phyloP scores from a whole-genome alignment of 2,888 invertebrate genomes.

The Parasteatoda lunata region DNA sequence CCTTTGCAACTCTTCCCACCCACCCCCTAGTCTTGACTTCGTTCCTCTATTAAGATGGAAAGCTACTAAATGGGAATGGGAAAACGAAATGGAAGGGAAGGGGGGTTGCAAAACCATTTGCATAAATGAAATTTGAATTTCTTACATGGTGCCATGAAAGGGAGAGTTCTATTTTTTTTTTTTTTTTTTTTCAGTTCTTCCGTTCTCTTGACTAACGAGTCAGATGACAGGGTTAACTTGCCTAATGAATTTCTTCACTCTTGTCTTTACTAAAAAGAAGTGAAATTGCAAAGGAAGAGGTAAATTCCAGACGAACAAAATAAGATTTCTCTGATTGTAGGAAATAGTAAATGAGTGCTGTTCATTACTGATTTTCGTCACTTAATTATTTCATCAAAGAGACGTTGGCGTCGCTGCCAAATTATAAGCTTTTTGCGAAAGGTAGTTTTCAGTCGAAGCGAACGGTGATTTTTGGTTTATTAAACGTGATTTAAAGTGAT shows the following conservation, averaged over 20 bases:
- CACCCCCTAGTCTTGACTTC: slow-evolving; percentile 19
- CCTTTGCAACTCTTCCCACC: slow-evolving; percentile 23
- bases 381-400: too few species aligned
- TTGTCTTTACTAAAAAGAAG: too few species aligned
- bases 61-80: slow-evolving; percentile 22
- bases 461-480: too few species aligned
- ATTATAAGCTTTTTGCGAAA: too few species aligned
- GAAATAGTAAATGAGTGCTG: too few species aligned
- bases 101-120: slow-evolving; percentile 21
- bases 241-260: slow-evolving; percentile 45
- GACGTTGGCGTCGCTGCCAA: too few species aligned
- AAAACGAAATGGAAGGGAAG: slow-evolving; percentile 6
- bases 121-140: slow-evolving; percentile 64
- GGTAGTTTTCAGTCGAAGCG: too few species aligned
- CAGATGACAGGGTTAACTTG: slow-evolving; percentile 50
- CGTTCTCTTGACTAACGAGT: slow-evolving; percentile 9
- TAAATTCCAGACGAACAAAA: too few species aligned
- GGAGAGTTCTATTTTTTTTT: slow-evolving; percentile 13
- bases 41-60: slow-evolving; percentile 52
- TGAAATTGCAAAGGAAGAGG: too few species aligned
- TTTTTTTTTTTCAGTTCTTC: background rate
- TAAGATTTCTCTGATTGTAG: too few species aligned
- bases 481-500: too few species aligned
- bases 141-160: slow-evolving; percentile 28
- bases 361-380: too few species aligned